phyloP scores from a whole-genome alignment of 2,797 vertebrate genomes.

The Aotus griseimembra region DNA sequence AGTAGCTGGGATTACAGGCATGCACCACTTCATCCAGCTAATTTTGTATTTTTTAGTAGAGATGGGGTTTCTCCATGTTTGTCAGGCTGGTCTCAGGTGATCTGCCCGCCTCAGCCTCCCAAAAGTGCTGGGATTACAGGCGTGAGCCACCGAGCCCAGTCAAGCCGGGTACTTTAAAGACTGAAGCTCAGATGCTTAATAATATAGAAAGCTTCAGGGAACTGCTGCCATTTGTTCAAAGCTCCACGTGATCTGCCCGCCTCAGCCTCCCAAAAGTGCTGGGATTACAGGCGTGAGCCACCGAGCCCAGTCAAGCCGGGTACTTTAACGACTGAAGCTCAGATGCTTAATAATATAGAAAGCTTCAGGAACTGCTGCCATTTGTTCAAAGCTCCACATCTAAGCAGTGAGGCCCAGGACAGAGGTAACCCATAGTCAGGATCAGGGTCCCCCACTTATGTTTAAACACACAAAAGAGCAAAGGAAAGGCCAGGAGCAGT shows the following conservation, averaged over 20 bases:
- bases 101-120: no score
- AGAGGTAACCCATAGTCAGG: neutral
- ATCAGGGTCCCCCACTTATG: neutral
- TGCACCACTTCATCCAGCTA: no score
- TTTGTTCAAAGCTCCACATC: neutral
- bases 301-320: neutral
- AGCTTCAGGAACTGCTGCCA: neutral
- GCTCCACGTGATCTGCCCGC: neutral
- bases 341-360: accelerated
- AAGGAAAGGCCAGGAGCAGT: no score
- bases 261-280: no score
- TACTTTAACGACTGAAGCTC: neutral
- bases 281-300: no score
- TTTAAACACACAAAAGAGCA: neutral
- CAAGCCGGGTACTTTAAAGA: neutral
- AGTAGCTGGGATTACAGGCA: no score
- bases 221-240: no score
- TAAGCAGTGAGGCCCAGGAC: neutral
- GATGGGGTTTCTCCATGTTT: no score
- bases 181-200: neutral
- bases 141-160: no score
- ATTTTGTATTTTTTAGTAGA: no score
- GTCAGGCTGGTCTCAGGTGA: no score
- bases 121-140: no score
- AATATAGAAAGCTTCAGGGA: neutral